These are phyloP conservation scores for Aphidius colemani DNA, from an alignment of 2,888 invertebrate genomes.

Conservation along the genomic window DNA sequence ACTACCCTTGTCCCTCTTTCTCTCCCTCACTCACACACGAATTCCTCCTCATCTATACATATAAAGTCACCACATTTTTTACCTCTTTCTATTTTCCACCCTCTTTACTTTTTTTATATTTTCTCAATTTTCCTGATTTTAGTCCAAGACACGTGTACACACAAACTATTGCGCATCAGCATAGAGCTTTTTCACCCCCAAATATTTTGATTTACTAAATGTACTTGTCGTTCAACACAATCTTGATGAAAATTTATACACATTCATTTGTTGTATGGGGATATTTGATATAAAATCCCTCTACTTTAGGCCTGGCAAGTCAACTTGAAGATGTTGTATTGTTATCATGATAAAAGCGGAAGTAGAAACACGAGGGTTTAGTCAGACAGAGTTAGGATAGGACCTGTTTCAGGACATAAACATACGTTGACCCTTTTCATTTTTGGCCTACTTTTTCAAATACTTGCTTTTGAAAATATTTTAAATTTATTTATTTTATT, in stretches of 20 bases:
- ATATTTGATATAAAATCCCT: too few species aligned
- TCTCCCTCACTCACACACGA: constrained; percentile 25
- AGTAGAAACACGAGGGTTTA: constrained; percentile 12
- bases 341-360: background rate
- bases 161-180: too few species aligned
- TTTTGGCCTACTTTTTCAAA: too few species aligned
- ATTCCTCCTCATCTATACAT: constrained; percentile 18
- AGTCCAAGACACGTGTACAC: background rate
- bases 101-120: constrained; percentile 15
- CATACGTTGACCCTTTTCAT: too few species aligned
- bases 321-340: constrained; percentile 29
- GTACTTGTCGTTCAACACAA: too few species aligned
- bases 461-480: too few species aligned
- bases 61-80: constrained; percentile 20
- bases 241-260: too few species aligned
- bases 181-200: too few species aligned
- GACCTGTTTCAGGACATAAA: background rate
- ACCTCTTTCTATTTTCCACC: constrained; percentile 21
- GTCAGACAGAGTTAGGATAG: constrained; percentile 16
- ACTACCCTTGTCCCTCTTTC: constrained; percentile 17
- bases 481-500: too few species aligned
- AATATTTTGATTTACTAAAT: too few species aligned
- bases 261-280: too few species aligned
- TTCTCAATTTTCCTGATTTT: background rate
- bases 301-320: constrained; percentile 13